phyloP scores from a whole-genome alignment of 2,888 invertebrate species.

The Allophyes oxyacanthae region DNA sequence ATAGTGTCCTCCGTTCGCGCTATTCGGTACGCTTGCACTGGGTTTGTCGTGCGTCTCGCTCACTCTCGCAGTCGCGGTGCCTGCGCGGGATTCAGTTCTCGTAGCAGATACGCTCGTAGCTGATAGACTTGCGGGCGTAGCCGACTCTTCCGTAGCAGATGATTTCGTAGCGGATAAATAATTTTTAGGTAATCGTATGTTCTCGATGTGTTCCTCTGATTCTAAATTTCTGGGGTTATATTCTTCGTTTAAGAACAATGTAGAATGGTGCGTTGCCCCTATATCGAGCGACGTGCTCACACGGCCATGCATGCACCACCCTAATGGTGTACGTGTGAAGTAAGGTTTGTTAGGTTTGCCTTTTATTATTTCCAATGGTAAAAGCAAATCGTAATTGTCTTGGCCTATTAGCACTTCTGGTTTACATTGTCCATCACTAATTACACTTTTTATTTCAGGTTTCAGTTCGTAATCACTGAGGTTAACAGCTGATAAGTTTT shows the following conservation, averaged over 20 bases:
- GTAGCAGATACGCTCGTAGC: background rate
- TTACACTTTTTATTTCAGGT: slow-evolving; percentile 31
- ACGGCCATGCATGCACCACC: slow-evolving; percentile 49
- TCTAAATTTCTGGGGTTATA: background rate
- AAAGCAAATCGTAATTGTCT: slow-evolving; percentile 55
- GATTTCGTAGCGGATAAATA: background rate
- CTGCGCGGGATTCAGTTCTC: background rate
- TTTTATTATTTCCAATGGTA: slow-evolving; percentile 40
- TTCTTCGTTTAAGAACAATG: background rate
- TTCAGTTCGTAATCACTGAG: slow-evolving; percentile 6
- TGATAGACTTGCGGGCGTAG: background rate
- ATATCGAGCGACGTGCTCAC: slow-evolving; percentile 1
- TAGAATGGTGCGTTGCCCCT: background rate
- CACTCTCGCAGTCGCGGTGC: background rate
- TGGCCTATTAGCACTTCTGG: slow-evolving; percentile 58
- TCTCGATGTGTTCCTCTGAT: background rate
- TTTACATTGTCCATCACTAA: slow-evolving; percentile 27
- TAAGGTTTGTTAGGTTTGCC: slow-evolving; percentile 44
- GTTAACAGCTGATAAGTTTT: slow-evolving; percentile 13
- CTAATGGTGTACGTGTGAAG: slow-evolving; percentile 45
- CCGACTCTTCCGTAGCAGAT: background rate
- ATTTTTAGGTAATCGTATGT: background rate
- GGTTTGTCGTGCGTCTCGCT: slow-evolving; percentile 1
- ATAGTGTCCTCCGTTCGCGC: background rate
- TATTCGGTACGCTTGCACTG: background rate